Base-by-base conservation (phyloP, 2,888 invertebrate genomes). In the Platycheirus rosarum region DNA sequence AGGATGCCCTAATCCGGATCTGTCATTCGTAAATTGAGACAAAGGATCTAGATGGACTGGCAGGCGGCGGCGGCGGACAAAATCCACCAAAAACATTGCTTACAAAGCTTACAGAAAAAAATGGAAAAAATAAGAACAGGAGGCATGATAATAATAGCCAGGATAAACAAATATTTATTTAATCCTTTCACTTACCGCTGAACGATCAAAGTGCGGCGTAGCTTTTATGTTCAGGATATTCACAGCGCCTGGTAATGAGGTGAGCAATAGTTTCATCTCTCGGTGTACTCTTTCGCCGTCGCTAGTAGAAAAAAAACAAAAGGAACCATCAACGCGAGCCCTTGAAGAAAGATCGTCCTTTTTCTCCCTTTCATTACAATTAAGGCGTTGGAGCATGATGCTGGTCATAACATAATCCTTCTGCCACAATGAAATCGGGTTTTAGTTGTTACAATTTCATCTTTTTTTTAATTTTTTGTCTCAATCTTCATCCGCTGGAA, bases 121-220 rank as follows among this genome's bases (percentile, higher is more conserved):
- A 57, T 29, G 16, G 26, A 40, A 73, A 57, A 26, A 40, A n/a
- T n/a, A n/a, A 11, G 29, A 35, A 3, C 2, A 48, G 5, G 40
- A 37, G 11, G 16, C 48, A 42, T 42, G 76, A 65, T 73, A 73
- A 77, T 82, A 82, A 77, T 82, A 77, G 71, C 71, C 77, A 63
- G 82, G 63, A 82, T 82, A 77, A 68, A 77, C 82, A 82, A 82
- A 82, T 82, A 82, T 82, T 82, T 82, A 82, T 82, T 82, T 82
- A 82, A 82, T 82, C 82, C 82, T 82, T 82, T 82, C 82, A 68
- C 82, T 82, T 82, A 77, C 63, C 62, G 68, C 71, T 77, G 77
- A 82, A 73, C 63, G 82, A 77, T 82, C 82, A 82, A 82, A 82
- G 82, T 68, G 71, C 60, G 66, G 65, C 77, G 77, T 42, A 49